Base-by-base conservation (phyloP, 2,888 invertebrate genomes). In the Platycnemis pennipes region DNA sequence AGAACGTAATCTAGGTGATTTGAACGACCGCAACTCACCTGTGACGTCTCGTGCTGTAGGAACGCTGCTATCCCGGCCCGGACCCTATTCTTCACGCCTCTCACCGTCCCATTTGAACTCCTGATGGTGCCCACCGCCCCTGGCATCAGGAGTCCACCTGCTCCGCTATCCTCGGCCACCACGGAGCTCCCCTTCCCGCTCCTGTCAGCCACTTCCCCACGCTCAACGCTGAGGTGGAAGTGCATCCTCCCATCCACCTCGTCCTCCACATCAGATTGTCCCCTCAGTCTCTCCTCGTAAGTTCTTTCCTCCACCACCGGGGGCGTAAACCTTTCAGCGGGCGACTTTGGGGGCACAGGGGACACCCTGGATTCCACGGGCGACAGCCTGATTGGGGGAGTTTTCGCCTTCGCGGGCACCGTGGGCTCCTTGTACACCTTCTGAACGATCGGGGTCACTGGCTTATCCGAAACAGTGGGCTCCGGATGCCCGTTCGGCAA, bases 21-120 rank as follows among this genome's bases (percentile, higher is more conserved):
- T 77, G 37, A 77, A 42, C 8, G 26, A 49, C 44, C 26, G 63
- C 88, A 77, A 95, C 97, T 97, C 97, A 99, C 99, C 98, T 98
- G 99, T 94, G 98, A 97, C 95, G 97, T 97, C 96, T 98, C 98
- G 96, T 98, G 98, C 96, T 98, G 98, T 95, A 99, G 97, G 96
- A 99, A 99, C n/a, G 99, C 99, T 91, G 99, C 99, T 96, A 99
- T 99, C 95, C 99, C 99, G 95, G 99, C 99, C 95, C 99, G 97
- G 94, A 99, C 99, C 95, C 99, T 97, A 97, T 99, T 99, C 97
- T 98, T 99, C 95, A 99, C 99, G 95, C 99, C 99, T 89, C 99
- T 98, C 95, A 99, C 98, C 22, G 99, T 99, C 91, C 99, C 99
- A 96, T 98, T 98, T 94, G 98, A 98, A 97, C 99, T 99, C 95